Conservation (phyloP, 2,113 vertebrate genomes). For the Rattus norvegicus region DNA sequence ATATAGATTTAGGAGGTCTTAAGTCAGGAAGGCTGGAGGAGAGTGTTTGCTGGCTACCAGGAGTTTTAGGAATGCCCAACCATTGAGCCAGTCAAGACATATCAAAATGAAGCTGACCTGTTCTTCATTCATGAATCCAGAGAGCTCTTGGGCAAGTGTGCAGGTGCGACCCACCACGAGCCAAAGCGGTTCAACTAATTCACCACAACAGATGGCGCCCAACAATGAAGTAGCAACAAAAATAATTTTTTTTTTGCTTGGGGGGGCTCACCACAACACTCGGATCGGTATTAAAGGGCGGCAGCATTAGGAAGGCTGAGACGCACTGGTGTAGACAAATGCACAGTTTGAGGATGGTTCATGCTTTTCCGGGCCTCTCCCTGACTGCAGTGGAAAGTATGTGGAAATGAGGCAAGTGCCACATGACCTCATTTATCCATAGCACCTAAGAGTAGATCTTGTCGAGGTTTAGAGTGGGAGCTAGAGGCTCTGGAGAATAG, state of each 20-base stretch:
- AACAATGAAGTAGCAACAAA: not conserved
- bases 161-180: no score
- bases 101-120: no score
- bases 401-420: not conserved
- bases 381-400: not conserved
- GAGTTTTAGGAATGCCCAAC: no score
- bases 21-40: no score
- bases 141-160: no score
- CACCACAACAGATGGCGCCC: no score
- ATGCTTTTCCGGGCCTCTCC: not conserved
- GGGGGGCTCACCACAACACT: not conserved
- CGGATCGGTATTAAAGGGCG: not conserved
- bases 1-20: no score
- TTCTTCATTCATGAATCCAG: no score
- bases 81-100: no score
- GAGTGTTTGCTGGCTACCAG: no score
- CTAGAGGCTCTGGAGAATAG: not conserved
- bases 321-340: not conserved
- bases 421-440: fast-evolving
- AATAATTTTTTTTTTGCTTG: not conserved
- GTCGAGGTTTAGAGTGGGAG: not conserved
- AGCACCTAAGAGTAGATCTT: not conserved
- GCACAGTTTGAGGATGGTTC: not conserved
- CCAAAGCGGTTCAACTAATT: no score
- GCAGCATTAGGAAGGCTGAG: not conserved